Percentiles rank a stretch among this genome's conserved stretches.
Conservation (phyloP, 2,888 invertebrate genomes). For the Sinodicranocentrus sp. region DNA sequence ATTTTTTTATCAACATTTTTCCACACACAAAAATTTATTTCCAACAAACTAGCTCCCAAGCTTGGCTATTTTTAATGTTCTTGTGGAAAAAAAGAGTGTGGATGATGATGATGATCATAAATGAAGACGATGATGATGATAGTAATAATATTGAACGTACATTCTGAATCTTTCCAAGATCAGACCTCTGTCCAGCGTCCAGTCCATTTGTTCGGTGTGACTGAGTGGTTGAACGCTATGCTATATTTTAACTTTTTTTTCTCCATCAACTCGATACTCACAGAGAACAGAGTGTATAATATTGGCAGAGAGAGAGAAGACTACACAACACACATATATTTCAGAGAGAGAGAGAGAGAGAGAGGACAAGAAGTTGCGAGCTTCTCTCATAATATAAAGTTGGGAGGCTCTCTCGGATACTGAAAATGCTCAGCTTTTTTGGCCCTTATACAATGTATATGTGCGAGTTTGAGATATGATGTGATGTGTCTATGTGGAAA, state of each 20-base stretch:
- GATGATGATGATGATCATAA: constrained; percentile 37
- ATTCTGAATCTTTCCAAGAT: constrained; percentile 54
- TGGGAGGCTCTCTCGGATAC: no score
- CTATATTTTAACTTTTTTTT: constrained; percentile 35
- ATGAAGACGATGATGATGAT: constrained; percentile 26
- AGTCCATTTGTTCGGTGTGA: constrained; percentile 45
- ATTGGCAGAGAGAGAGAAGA: neutral
- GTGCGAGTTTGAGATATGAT: no score
- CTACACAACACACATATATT: constrained; percentile 31
- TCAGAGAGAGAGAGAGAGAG: constrained; percentile 25
- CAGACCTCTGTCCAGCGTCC: constrained; percentile 59
- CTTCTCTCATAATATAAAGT: no score
- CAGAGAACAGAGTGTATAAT: no score
- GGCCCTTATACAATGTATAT: no score
- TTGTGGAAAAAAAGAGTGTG: no score
- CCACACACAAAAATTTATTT: no score
- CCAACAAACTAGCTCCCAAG: no score
- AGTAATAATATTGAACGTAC: constrained; percentile 31
- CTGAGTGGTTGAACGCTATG: constrained; percentile 42
- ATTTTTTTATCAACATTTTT: no score
- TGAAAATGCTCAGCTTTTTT: no score
- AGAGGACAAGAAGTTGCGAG: no score
- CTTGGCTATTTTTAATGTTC: no score
- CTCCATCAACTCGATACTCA: constrained; percentile 27
- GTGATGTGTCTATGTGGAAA: constrained; percentile 55